Evolutionary conservation across 2,797 vertebrate species (phyloP).

Genomic region (Chelon labrosus): DNA sequence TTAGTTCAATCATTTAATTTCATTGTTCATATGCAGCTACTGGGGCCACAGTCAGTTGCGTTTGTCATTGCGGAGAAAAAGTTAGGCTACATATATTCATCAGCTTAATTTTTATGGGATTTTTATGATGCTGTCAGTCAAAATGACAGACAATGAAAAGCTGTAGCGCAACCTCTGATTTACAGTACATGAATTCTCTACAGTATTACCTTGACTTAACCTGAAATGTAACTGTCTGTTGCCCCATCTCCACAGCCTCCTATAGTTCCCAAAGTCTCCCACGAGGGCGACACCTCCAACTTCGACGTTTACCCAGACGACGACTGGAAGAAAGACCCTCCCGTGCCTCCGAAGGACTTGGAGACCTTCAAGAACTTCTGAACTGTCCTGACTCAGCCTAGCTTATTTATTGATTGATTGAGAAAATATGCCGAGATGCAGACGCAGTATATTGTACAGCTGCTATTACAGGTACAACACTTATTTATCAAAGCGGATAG

Average conservation of each 20-base stretch:
- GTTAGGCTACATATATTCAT: too few species aligned
- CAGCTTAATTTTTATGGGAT: too few species aligned
- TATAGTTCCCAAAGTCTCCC: constrained; percentile 93
- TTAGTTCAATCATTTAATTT: too few species aligned
- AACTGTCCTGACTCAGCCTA: constrained; percentile 38
- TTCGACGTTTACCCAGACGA: constrained; percentile 96
- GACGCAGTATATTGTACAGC: constrained; percentile 3
- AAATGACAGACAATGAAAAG: too few species aligned
- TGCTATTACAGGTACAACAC: constrained; percentile 37
- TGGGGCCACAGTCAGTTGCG: too few species aligned
- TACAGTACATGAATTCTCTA: too few species aligned
- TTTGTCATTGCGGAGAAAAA: too few species aligned
- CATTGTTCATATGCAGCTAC: too few species aligned
- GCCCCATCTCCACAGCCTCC: constrained; percentile 86
- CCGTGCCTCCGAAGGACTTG: constrained; percentile 90
- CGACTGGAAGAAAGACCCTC: constrained; percentile 90
- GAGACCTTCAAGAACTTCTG: constrained; percentile 97
- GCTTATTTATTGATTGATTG: constrained; percentile 29
- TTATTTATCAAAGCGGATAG: constrained; percentile 28
- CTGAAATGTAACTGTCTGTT: not conserved
- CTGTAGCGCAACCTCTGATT: too few species aligned
- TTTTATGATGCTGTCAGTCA: too few species aligned
- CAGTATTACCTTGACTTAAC: too few species aligned
- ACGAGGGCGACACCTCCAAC: constrained; percentile 96
- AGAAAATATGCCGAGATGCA: not conserved